Evolutionary conservation across 2,888 invertebrate species (phyloP), one percentile per base, ranked within the genome.

Genomic region (Saturnia pavonia): DNA sequence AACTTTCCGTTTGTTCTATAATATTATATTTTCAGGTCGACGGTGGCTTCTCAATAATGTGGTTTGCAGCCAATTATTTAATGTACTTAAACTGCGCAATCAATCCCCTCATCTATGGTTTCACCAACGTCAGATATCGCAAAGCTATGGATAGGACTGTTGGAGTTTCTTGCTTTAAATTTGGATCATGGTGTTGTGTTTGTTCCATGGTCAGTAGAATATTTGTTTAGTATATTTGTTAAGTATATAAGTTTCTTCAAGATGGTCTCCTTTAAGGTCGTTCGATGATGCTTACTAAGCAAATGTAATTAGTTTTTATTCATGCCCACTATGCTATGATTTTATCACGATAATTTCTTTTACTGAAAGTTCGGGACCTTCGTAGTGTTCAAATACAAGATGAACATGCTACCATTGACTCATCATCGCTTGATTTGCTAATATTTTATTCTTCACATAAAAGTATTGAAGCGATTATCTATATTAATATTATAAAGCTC

Each of bases 41-140:
- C 6, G 94, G 95, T 12, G 88, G 89, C 19, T 96, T 95, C 80
- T 91, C 94, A 69, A 87, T 91, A 3, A 85, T 96, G 76, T 96
- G 96, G 96, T 97, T 96, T 76, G 87, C 92, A 1, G 95, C 97
- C 0, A 96, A 96, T 78, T 96, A 94, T 78, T 88, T 97, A 1
- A 96, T 97, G 85, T 96, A 96, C 76, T 79, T 96, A 4, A 97
- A 96, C 85, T 96, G 96, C 7, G 96, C 97, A 2, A 86, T 97
- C 69, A 97, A 97, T 83, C 97, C 97, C 0, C 86, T 97, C 0
- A 96, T 97, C 72, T 97, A 97, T 76, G 97, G 97, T 4, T 95
- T 96, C 71, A 96, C 96, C 14, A 97, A 97, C 80, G 95, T 95
- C 45, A 95, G 96, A 77, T 96, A 97, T 79, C 90, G 95, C 16